Percentiles rank a stretch among this genome's conserved stretches.
These are phyloP conservation scores for Falco peregrinus DNA, from an alignment of 2,797 vertebrate species.

Conservation along the genomic window DNA sequence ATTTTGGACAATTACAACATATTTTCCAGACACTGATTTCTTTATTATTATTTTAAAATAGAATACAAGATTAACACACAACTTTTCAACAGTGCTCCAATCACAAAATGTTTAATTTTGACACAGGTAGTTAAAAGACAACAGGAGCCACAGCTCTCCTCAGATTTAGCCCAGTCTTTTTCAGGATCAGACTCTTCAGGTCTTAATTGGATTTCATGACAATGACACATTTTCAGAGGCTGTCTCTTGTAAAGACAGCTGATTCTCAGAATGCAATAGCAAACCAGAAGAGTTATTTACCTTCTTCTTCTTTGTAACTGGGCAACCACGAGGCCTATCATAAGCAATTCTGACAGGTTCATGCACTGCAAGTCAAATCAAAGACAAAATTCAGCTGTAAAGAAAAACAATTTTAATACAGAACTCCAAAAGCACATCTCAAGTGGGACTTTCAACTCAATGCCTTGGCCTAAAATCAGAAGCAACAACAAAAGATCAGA, in stretches of 20 bases:
- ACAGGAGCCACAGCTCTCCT: background rate
- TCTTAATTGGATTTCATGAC: background rate
- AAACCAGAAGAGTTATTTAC: conserved; percentile 48
- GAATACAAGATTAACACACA: background rate
- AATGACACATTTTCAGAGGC: background rate
- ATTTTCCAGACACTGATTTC: background rate
- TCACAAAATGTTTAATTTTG: background rate
- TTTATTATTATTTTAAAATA: background rate
- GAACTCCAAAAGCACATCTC: background rate
- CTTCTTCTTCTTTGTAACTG: conserved; percentile 77
- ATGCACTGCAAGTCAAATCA: conserved; percentile 74
- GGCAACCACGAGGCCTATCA: conserved; percentile 77
- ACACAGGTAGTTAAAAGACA: background rate
- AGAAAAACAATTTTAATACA: background rate
- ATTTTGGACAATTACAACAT: background rate
- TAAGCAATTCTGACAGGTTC: conserved; percentile 81
- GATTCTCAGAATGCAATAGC: background rate
- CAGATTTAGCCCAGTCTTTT: background rate
- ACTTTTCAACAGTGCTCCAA: background rate
- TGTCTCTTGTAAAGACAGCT: background rate
- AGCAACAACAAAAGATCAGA: background rate
- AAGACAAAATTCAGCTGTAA: background rate
- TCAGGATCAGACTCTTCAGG: background rate
- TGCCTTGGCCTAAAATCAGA: background rate
- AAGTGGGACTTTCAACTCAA: background rate